Evolutionary conservation across 2,113 vertebrate species (phyloP).

Genomic region (Trichomycterus rosablanca): DNA sequence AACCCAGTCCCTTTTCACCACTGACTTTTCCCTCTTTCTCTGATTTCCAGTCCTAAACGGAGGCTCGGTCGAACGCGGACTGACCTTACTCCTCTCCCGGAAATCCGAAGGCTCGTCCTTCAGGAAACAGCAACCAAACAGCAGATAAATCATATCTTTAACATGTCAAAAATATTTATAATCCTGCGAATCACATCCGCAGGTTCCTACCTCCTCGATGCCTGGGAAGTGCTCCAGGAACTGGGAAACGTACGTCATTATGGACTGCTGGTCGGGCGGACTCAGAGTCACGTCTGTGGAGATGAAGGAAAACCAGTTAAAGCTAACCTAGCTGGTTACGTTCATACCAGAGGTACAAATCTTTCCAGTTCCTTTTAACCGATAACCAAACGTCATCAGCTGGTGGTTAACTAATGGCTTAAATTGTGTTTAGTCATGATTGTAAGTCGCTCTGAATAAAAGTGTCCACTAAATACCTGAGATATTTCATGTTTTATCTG

Average conservation of each 20-base stretch:
- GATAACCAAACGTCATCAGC: no score
- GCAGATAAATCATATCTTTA: conserved; percentile 10
- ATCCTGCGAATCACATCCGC: neutral
- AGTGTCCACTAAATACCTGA: no score
- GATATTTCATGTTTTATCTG: no score
- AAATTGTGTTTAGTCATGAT: no score
- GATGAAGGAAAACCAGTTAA: neutral
- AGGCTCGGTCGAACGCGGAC: conserved; percentile 41
- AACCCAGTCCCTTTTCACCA: conserved; percentile 67
- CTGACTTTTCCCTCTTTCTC: conserved; percentile 62
- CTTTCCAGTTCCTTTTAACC: conserved; percentile 16
- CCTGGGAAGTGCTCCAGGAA: conserved; percentile 93
- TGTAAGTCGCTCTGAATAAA: no score
- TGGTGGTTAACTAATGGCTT: neutral
- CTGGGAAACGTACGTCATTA: conserved; percentile 91
- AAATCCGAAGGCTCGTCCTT: conserved; percentile 50
- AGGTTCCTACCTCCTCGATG: conserved; percentile 74
- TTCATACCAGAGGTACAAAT: no score
- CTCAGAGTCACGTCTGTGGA: conserved; percentile 81
- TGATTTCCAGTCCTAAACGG: conserved; percentile 53
- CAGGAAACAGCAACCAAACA: conserved; percentile 38
- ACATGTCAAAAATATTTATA: conserved; percentile 1
- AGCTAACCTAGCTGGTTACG: no score
- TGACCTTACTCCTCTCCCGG: conserved; percentile 59
- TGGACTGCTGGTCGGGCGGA: conserved; percentile 85